Conservation (phyloP, 2,113 vertebrate species). For the Orcinus orca region DNA sequence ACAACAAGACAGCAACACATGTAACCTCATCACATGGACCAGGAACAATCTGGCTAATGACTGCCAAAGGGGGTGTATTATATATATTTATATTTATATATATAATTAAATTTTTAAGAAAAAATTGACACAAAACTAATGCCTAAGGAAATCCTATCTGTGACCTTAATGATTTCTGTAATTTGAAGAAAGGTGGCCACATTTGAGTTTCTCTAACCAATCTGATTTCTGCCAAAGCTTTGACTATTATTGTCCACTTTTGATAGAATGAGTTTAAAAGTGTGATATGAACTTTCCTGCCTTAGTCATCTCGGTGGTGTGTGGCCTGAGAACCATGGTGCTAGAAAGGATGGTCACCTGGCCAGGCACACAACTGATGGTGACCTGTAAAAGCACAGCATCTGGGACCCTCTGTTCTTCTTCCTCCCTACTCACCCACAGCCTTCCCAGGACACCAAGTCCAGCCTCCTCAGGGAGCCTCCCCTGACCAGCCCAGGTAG, state of each 20-base stretch:
- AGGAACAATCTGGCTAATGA: not conserved
- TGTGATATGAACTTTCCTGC: not conserved
- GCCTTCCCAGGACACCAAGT: too few species aligned
- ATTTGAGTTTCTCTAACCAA: not conserved
- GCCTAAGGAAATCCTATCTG: not conserved
- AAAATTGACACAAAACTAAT: not conserved
- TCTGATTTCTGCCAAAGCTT: not conserved
- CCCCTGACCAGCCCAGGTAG: not conserved
- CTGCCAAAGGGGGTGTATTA: too few species aligned
- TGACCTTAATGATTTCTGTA: not conserved
- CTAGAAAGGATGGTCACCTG: rapidly evolving
- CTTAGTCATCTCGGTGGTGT: not conserved
- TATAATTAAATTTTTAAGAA: not conserved
- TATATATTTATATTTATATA: too few species aligned
- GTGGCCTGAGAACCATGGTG: not conserved
- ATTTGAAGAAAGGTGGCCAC: not conserved
- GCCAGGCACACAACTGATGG: not conserved
- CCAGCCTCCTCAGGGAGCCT: not conserved
- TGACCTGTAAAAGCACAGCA: rapidly evolving
- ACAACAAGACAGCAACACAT: too few species aligned
- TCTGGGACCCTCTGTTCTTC: not conserved
- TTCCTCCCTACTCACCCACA: not conserved
- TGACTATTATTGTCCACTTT: not conserved
- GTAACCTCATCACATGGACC: not conserved
- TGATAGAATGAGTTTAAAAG: not conserved